Percentiles rank a stretch among this genome's conserved stretches.
phyloP scores from a whole-genome alignment of 2,113 vertebrate species.

The Chionomys nivalis region DNA sequence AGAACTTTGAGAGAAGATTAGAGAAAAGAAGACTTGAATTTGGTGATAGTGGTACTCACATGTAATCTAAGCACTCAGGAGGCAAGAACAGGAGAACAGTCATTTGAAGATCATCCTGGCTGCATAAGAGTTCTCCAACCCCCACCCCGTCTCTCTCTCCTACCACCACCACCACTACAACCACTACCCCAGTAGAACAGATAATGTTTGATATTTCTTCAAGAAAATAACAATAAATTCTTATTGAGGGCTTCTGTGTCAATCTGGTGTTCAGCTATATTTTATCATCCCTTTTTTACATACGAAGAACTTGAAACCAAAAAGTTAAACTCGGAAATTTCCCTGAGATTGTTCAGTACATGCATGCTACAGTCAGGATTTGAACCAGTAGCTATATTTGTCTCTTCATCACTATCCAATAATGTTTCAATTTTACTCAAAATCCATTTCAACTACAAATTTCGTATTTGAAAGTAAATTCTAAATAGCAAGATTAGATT shows the following conservation, averaged over 20 bases:
- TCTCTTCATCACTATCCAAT: neutral
- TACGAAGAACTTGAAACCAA: neutral
- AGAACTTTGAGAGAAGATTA: neutral
- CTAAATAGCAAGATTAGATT: neutral
- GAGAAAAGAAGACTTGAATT: neutral
- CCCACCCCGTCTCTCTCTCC: too few species aligned
- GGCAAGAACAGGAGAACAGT: neutral
- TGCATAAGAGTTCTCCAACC: neutral
- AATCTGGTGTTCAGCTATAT: neutral
- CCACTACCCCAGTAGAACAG: neutral
- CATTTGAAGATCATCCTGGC: neutral
- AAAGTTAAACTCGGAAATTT: neutral
- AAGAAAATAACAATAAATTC: neutral
- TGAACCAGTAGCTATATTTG: neutral
- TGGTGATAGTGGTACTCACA: neutral
- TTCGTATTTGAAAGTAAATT: neutral
- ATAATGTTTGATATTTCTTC: neutral
- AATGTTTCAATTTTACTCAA: neutral
- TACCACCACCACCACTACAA: neutral
- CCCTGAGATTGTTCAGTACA: neutral
- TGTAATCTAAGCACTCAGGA: neutral
- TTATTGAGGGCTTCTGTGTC: neutral
- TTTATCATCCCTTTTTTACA: slow-evolving; percentile 16
- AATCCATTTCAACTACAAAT: neutral
- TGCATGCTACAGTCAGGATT: neutral